These are phyloP conservation scores for Numida meleagris DNA, from an alignment of 2,113 vertebrate species.

Conservation along the genomic window DNA sequence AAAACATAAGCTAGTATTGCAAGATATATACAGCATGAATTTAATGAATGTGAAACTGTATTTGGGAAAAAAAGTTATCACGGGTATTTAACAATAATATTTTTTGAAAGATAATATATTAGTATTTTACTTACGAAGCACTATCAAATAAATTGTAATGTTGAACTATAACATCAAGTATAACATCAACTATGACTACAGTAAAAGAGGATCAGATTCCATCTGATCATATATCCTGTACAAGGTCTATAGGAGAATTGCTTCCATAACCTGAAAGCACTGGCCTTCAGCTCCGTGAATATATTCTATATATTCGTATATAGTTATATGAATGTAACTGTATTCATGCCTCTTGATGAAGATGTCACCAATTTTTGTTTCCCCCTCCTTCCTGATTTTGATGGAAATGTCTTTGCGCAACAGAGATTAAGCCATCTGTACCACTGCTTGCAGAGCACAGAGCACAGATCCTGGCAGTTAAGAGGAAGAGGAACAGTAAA, in stretches of 20 bases:
- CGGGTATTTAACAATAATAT: neutral
- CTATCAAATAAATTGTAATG: neutral
- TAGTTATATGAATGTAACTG: neutral
- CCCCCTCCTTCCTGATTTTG: accelerated
- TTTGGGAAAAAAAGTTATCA: neutral
- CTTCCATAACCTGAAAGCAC: neutral
- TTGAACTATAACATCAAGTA: neutral
- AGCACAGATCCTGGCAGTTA: neutral
- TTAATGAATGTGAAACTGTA: neutral
- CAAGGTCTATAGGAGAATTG: neutral
- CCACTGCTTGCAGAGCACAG: neutral
- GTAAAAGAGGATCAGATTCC: neutral
- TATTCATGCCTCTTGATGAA: neutral
- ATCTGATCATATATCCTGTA: neutral
- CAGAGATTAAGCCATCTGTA: neutral
- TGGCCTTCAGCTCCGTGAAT: neutral
- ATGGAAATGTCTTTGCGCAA: neutral
- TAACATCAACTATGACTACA: neutral
- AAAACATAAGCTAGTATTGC: neutral
- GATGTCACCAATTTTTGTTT: neutral
- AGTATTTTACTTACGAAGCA: neutral
- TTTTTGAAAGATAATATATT: neutral
- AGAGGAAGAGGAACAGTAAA: neutral
- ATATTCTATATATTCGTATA: too few species aligned
- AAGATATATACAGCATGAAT: neutral